A percentile compares a stretch with the other conserved stretches of the same genome.
phyloP scores from a whole-genome alignment of 1,140 invertebrate species.

The Ridgeia piscesae region DNA sequence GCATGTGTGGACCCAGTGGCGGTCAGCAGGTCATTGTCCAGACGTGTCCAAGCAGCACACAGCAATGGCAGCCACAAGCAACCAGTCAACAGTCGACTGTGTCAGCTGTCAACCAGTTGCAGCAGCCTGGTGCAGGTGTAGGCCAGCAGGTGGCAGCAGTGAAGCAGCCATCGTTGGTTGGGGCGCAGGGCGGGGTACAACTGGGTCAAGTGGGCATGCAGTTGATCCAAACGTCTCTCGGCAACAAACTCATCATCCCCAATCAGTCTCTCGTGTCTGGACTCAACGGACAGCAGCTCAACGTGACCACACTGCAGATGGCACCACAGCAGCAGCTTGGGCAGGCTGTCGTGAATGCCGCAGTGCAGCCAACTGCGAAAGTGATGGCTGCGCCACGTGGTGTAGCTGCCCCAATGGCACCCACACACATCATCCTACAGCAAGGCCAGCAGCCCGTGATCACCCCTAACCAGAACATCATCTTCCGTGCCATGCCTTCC shows the following conservation, averaged over 20 bases:
- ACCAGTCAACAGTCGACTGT: slow-evolving; percentile 7
- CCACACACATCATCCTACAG: background rate
- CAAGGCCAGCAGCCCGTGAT: background rate
- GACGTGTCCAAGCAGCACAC: background rate
- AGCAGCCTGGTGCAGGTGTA: slow-evolving; percentile 8
- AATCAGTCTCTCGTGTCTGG: background rate
- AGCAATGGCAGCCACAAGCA: slow-evolving; percentile 20
- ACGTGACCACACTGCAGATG: slow-evolving; percentile 9
- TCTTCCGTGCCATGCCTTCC: background rate
- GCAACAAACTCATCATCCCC: slow-evolving; percentile 14
- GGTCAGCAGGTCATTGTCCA: background rate
- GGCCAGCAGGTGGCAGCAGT: slow-evolving; percentile 29
- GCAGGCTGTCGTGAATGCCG: background rate
- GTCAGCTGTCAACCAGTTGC: background rate
- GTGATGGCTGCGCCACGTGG: no score
- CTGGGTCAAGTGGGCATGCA: slow-evolving; percentile 25
- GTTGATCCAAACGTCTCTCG: slow-evolving; percentile 4
- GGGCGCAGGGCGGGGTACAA: slow-evolving; percentile 12
- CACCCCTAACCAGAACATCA: background rate
- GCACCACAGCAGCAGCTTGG: slow-evolving; percentile 20
- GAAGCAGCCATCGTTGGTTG: background rate
- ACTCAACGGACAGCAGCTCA: slow-evolving; percentile 23
- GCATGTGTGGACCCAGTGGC: background rate
- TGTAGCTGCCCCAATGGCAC: background rate
- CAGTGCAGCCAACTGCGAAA: background rate